Evolutionary conservation across 2,113 vertebrate genomes (phyloP), one percentile per base, ranked within the genome.

Genomic region (Pachyramphus minor): DNA sequence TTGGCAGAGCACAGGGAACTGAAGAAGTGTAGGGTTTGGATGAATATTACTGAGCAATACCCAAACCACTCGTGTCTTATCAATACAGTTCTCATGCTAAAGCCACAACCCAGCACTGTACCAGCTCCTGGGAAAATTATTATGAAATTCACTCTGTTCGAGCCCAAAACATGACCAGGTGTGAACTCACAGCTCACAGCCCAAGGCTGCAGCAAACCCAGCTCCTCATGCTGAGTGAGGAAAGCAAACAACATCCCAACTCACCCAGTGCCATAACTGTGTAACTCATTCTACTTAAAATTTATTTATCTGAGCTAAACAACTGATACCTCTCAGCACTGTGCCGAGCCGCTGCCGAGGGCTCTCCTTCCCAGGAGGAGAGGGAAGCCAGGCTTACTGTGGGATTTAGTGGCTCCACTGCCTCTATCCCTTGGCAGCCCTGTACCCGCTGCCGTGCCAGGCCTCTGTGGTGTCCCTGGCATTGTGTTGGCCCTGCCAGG

Each of bases 371-470:
- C 25, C 16, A 0, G 75, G 0, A 5, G 83, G 85, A 90, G 72
- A 72, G 83, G 72, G 83, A 95, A 93, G 59, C 68, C 0, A 0
- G 47, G 88, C 64, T 96, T 92, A 92, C 39, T 0, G 1, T 0
- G 1, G 94, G 95, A 86, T 95, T 95, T 88, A 92, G 58, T 0
- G 0, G 83, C 86, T 95, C 39, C 31, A 31, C 76, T 74, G 92
- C 72, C 67, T 90, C 35, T 64, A 47, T 74, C 59, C 59, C 23
- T 69, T 90, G 92, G 94, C 90, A 93, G 83, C 68, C 58, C 76
- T 0, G 10, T 1, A 0, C 42, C 59, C 16, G 22, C 45, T 23
- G 45, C 90, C 1, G 25, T 86, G 95, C 90, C 92, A 92, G 72
- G 72, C 63, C 83, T 92, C 39, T n/a, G 5, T 0, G 9, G 92